phyloP scores from a whole-genome alignment of 2,113 vertebrate species.

The Apistogramma diplotaenia region DNA sequence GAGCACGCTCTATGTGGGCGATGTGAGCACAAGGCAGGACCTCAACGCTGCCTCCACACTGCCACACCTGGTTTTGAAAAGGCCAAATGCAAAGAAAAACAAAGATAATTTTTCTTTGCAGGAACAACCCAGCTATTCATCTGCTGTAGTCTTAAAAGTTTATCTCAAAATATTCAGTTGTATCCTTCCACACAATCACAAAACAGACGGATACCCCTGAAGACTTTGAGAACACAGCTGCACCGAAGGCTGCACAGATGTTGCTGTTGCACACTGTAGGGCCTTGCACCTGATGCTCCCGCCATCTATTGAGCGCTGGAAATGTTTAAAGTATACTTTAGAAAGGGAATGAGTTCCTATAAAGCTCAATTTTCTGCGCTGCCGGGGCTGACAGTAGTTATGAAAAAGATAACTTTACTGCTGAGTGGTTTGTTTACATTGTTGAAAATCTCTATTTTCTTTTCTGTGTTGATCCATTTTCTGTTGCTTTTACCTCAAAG shows the following conservation, averaged over 20 bases:
- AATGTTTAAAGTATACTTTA: neutral
- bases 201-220: neutral
- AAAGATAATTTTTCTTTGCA: neutral
- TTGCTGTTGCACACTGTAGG: neutral
- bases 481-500: neutral
- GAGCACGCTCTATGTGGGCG: slow-evolving; percentile 94
- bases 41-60: slow-evolving; percentile 95
- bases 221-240: neutral
- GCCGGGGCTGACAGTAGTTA: neutral
- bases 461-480: neutral
- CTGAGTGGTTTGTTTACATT: neutral
- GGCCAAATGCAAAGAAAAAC: neutral
- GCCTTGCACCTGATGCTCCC: neutral
- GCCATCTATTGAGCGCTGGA: neutral
- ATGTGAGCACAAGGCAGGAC: slow-evolving; percentile 94
- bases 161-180: neutral
- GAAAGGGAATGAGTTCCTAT: neutral
- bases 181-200: neutral
- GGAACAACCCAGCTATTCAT: neutral
- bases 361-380: neutral
- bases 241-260: neutral
- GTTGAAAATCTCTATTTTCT: no score
- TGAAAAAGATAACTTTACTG: neutral
- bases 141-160: neutral
- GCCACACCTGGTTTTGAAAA: slow-evolving; percentile 86